These are phyloP conservation scores for Hippopotamus amphibius DNA, from an alignment of 2,113 vertebrate species.

Conservation along the genomic window DNA sequence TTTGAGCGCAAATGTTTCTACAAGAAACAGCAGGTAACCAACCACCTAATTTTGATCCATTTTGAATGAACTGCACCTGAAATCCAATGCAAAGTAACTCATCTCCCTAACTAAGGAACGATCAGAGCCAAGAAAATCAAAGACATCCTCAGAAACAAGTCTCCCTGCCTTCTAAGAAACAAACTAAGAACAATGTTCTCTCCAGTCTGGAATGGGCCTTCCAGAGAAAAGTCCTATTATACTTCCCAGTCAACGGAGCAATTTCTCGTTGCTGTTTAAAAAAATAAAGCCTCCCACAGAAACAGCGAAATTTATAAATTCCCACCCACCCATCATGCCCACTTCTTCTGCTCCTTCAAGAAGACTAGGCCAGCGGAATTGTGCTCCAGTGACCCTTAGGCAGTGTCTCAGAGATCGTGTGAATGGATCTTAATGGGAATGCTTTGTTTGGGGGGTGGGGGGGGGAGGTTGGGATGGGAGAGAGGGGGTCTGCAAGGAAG, in stretches of 20 bases:
- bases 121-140: slow-evolving; percentile 38
- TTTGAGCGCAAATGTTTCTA: slow-evolving; percentile 1
- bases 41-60: background rate
- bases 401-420: background rate
- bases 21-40: background rate
- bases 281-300: slow-evolving; percentile 11
- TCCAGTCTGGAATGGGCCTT: background rate
- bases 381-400: background rate
- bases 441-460: background rate
- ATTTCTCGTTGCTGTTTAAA: background rate
- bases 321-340: slow-evolving; percentile 1
- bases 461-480: fast-evolving
- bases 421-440: background rate
- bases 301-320: slow-evolving; percentile 43
- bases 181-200: slow-evolving; percentile 18
- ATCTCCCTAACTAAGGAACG: background rate
- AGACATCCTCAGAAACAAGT: slow-evolving; percentile 20
- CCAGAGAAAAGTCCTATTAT: background rate
- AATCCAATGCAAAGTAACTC: background rate
- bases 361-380: background rate
- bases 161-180: background rate
- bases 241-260: background rate
- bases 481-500: background rate
- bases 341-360: background rate
- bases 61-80: slow-evolving; percentile 19